Evolutionary conservation across 1,140 invertebrate genomes (phyloP).

Genomic region (Drosophila teissieri): DNA sequence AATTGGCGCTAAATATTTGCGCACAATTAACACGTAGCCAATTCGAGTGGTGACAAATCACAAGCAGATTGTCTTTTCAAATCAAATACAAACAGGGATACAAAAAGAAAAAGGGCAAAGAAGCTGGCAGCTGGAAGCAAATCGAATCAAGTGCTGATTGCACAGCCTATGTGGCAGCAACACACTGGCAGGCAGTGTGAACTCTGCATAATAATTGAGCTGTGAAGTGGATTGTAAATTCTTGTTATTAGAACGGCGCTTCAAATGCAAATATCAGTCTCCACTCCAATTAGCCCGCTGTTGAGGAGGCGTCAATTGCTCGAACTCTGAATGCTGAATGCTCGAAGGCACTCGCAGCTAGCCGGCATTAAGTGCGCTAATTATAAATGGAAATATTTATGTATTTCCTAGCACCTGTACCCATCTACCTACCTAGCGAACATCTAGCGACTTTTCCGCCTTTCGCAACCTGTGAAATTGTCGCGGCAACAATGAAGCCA

Average conservation of each 20-base stretch:
- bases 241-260: slow-evolving; percentile 55
- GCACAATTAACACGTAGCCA: slow-evolving; percentile 64
- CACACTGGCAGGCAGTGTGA: background rate
- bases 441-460: background rate
- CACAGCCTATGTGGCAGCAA: background rate
- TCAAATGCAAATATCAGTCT: slow-evolving; percentile 52
- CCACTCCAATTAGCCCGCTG: slow-evolving; percentile 33
- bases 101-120: slow-evolving; percentile 9
- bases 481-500: slow-evolving; percentile 71
- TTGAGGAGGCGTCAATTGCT: slow-evolving; percentile 34
- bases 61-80: slow-evolving; percentile 51
- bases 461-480: slow-evolving; percentile 52
- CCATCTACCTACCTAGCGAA: background rate
- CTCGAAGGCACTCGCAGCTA: slow-evolving; percentile 12
- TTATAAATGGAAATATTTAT: slow-evolving; percentile 72
- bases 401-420: slow-evolving; percentile 25
- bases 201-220: slow-evolving; percentile 45
- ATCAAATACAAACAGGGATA: slow-evolving; percentile 37
- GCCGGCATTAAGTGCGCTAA: slow-evolving; percentile 58
- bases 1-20: slow-evolving; percentile 73
- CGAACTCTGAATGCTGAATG: too few relatives aligned
- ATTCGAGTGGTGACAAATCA: slow-evolving; percentile 44
- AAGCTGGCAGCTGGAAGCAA: slow-evolving; percentile 17
- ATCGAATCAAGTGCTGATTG: slow-evolving; percentile 50
- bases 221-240: slow-evolving; percentile 39